These are phyloP conservation scores for Pangasius larnaudii DNA, from an alignment of 2,797 vertebrate genomes.

Conservation along the genomic window DNA sequence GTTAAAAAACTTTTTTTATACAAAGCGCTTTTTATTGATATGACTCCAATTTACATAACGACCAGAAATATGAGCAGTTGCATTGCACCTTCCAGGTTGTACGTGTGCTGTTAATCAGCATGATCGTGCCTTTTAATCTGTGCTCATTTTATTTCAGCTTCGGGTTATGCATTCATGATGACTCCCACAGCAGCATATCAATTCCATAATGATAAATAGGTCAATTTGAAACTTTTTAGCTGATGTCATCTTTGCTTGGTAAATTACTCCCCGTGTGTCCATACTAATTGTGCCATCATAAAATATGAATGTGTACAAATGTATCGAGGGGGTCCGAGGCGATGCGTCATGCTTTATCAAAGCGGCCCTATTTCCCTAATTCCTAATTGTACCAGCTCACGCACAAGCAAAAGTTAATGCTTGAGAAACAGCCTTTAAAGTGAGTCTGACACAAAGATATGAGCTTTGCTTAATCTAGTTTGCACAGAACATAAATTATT, in stretches of 20 bases:
- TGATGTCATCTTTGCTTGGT: slow-evolving; percentile 78
- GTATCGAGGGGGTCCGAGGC: slow-evolving; percentile 72
- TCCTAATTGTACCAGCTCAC: slow-evolving; percentile 68
- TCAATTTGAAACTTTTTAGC: slow-evolving; percentile 66
- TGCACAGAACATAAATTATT: slow-evolving; percentile 82
- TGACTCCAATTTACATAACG: background rate
- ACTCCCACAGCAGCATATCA: slow-evolving; percentile 13
- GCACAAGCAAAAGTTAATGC: slow-evolving; percentile 72
- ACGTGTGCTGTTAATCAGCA: slow-evolving; percentile 12
- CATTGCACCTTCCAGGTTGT: background rate
- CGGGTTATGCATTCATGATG: too few relatives aligned
- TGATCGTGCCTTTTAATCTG: slow-evolving; percentile 30
- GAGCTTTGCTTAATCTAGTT: slow-evolving; percentile 76
- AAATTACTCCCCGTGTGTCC: slow-evolving; percentile 79
- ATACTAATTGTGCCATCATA: slow-evolving; percentile 86
- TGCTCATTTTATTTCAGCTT: background rate
- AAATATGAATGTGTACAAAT: slow-evolving; percentile 84
- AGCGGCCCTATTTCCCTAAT: slow-evolving; percentile 77
- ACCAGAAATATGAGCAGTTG: background rate
- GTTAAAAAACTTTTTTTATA: background rate
- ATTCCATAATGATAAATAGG: slow-evolving; percentile 70
- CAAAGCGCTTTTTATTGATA: background rate
- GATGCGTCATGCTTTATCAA: slow-evolving; percentile 78
- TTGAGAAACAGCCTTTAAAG: slow-evolving; percentile 70
- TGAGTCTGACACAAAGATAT: slow-evolving; percentile 72